These are phyloP conservation scores for Euplagia quadripunctaria DNA, from an alignment of 2,888 invertebrate genomes.

Conservation along the genomic window DNA sequence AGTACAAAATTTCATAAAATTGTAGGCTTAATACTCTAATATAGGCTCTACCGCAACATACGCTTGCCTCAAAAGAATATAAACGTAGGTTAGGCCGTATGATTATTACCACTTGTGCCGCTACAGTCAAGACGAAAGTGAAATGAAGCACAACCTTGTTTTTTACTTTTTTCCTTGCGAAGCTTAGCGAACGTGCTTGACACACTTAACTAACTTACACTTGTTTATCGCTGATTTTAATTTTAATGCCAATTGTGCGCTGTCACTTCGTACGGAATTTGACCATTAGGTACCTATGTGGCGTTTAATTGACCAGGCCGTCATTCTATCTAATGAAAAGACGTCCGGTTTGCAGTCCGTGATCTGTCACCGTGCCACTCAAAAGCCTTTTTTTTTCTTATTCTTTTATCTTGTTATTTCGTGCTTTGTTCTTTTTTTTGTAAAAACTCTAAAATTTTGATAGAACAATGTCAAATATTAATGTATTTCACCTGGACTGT, in stretches of 20 bases:
- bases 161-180: conserved; percentile 38
- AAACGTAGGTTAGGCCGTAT: conserved; percentile 32
- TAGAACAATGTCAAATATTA: no score
- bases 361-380: background rate
- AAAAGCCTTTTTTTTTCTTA: background rate
- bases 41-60: conserved; percentile 12
- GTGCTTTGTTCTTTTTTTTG: no score
- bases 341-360: background rate
- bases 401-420: background rate
- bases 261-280: background rate
- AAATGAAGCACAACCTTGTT: conserved; percentile 53
- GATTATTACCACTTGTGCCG: conserved; percentile 30
- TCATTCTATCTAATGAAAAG: background rate
- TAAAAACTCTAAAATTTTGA: no score
- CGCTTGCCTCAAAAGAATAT: conserved; percentile 13
- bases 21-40: background rate
- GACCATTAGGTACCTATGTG: background rate
- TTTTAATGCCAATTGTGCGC: conserved; percentile 4
- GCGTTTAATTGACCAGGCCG: background rate
- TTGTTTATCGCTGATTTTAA: conserved; percentile 30
- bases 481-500: background rate
- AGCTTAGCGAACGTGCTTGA: conserved; percentile 48
- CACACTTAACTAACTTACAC: conserved; percentile 48
- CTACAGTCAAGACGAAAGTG: conserved; percentile 60
- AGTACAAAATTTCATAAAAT: background rate